Evolutionary conservation across 1,140 invertebrate species (phyloP), one percentile per base, ranked within the genome.

Genomic region (Cyrtorhinus lividipennis): DNA sequence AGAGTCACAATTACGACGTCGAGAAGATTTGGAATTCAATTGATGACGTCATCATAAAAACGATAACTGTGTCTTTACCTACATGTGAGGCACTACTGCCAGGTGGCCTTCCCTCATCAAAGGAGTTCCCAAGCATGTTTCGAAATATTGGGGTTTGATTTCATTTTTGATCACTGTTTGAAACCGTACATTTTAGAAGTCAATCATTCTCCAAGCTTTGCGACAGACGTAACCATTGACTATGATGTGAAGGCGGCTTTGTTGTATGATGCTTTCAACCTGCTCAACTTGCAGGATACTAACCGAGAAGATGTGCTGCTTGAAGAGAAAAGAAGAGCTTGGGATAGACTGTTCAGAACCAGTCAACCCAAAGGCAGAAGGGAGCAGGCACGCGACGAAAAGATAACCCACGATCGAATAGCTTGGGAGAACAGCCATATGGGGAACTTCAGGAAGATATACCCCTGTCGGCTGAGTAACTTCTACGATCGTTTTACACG

Each of bases 11-110:
- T 48, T 80, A 88, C 58, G 81, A 92, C 71, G 79, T 90, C 20
- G 79, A 83, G 5, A 80, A 81, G 63, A 71, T 93, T 63, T 90
- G 89, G 88, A 72, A 74, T 18, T 80, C 81, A 66, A 88, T 94
- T 67, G 90, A 95, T 71, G 89, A 93, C 71, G 83, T 91, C n/a
- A 89, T 94, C 25, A 85, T 92, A 24, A 95, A 95, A 78, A 94
- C 91, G 0, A 77, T 93, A 25, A 79, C 94, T 45, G 85, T 89
- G 22, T 88, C 89, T 8, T 85, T 86, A 77, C 86, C 89, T 0
- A 82, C 88, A n/a, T 59, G 75, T 95, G 20, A 89, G 89, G 71
- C 90, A 92, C 72, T 91, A 85, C 72, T 94, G 94, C 73, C 80
- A 86, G 68, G 85, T 87, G 18, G 90, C 87, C 71, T 94, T 94